Conservation (phyloP, 2,888 invertebrate species). For the Liopterus haemorrhoidalis region DNA sequence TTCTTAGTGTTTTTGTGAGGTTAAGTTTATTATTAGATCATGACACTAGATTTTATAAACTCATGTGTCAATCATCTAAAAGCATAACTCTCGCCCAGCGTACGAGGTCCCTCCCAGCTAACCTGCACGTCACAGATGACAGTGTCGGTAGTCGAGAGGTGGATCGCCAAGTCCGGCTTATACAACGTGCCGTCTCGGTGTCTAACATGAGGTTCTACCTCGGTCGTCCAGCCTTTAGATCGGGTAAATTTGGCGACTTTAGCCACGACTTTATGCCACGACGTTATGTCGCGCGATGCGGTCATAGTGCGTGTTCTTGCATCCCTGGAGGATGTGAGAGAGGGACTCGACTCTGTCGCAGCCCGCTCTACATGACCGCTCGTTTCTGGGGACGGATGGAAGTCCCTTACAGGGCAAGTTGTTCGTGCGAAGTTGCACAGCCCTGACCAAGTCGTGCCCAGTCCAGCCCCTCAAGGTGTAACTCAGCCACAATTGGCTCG, state of each 20-base stretch:
- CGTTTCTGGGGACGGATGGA: slow-evolving; percentile 18
- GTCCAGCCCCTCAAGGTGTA: slow-evolving; percentile 26
- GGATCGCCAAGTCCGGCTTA: slow-evolving; percentile 11
- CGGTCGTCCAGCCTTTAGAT: slow-evolving; percentile 2
- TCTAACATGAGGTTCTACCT: slow-evolving; percentile 1
- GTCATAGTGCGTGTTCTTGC: slow-evolving; percentile 27
- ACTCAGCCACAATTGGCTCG: slow-evolving; percentile 27
- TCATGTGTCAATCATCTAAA: too few species aligned
- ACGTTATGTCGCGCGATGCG: slow-evolving; percentile 26
- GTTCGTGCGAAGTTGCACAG: slow-evolving; percentile 21
- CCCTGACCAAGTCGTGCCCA: slow-evolving; percentile 24
- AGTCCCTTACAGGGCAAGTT: slow-evolving; percentile 23
- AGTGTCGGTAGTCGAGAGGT: neutral
- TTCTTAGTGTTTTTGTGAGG: too few species aligned
- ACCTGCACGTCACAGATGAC: slow-evolving; percentile 4
- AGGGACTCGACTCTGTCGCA: slow-evolving; percentile 22
- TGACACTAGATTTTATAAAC: too few species aligned
- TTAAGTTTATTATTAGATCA: too few species aligned
- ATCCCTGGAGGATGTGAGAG: slow-evolving; percentile 28
- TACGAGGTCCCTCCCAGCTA: neutral
- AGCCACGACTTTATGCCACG: neutral
- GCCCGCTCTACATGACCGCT: slow-evolving; percentile 18
- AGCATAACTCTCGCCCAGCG: neutral
- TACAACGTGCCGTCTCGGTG: slow-evolving; percentile 1
- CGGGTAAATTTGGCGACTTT: neutral